Conservation (phyloP, 1,140 invertebrate genomes). For the Cyrtorhinus lividipennis region DNA sequence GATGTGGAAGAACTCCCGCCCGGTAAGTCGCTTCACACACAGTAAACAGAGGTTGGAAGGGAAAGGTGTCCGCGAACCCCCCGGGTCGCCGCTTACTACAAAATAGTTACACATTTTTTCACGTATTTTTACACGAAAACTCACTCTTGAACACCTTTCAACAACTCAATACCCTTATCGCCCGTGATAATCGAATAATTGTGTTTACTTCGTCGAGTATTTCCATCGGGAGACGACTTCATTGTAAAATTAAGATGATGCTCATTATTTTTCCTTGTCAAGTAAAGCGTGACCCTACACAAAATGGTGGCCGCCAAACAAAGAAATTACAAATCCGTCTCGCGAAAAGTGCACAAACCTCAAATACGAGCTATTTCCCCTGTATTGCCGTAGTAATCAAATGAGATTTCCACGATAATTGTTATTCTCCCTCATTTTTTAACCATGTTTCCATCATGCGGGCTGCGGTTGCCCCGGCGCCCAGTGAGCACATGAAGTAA, state of each 20-base stretch:
- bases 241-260: slow-evolving; percentile 24
- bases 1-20: background rate
- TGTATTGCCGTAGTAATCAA: background rate
- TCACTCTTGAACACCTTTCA: no score
- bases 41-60: slow-evolving; percentile 6
- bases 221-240: background rate
- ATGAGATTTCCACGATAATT: background rate
- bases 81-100: slow-evolving; percentile 16
- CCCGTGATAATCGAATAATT: background rate
- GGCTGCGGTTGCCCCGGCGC: no score
- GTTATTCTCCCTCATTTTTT: background rate
- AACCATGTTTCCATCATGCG: no score
- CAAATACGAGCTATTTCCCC: no score
- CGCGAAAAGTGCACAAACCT: background rate
- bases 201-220: background rate
- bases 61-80: slow-evolving; percentile 1
- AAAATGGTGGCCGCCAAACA: slow-evolving; percentile 56
- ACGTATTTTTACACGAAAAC: no score
- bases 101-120: slow-evolving; percentile 6
- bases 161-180: background rate
- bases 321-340: slow-evolving; percentile 37
- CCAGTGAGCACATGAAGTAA: no score
- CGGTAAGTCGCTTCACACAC: background rate
- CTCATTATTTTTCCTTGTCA: slow-evolving; percentile 37
- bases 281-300: slow-evolving; percentile 38